These are phyloP conservation scores for Urosaurus nigricauda DNA, from an alignment of 2,797 vertebrate genomes.

Conservation along the genomic window DNA sequence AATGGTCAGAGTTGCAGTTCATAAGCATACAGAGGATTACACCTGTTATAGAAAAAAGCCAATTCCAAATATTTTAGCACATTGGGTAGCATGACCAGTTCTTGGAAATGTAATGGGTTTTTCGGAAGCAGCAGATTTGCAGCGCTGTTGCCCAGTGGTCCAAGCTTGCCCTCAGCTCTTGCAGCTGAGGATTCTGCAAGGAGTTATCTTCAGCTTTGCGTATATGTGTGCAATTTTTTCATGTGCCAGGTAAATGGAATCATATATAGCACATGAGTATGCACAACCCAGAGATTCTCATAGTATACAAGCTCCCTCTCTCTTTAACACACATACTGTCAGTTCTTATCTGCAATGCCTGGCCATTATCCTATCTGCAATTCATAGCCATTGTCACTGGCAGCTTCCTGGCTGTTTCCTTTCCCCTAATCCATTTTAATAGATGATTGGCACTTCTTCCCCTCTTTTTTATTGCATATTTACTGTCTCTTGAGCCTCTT, in stretches of 20 bases:
- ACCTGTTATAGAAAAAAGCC: too few relatives aligned
- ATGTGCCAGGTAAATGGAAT: background rate
- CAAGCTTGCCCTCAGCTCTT: background rate
- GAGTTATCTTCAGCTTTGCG: background rate
- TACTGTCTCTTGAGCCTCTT: background rate
- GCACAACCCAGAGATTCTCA: background rate
- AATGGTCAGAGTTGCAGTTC: too few relatives aligned
- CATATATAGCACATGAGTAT: background rate
- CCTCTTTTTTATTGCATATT: background rate
- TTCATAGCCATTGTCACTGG: background rate
- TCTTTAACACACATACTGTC: background rate
- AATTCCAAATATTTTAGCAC: too few relatives aligned
- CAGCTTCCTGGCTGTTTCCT: background rate
- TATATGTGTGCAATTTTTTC: background rate
- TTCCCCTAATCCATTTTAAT: background rate
- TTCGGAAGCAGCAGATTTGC: too few relatives aligned
- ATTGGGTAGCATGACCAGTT: too few relatives aligned
- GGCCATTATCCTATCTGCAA: too few relatives aligned
- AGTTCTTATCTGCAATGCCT: too few relatives aligned
- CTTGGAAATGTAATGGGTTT: too few relatives aligned
- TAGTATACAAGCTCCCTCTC: background rate
- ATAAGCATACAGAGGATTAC: too few relatives aligned
- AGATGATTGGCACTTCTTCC: background rate
- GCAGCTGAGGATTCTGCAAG: background rate
- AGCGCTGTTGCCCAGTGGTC: background rate